A percentile compares a stretch with the other conserved stretches of the same genome.
phyloP scores from a whole-genome alignment of 2,113 vertebrate species.

The Pantherophis guttatus region DNA sequence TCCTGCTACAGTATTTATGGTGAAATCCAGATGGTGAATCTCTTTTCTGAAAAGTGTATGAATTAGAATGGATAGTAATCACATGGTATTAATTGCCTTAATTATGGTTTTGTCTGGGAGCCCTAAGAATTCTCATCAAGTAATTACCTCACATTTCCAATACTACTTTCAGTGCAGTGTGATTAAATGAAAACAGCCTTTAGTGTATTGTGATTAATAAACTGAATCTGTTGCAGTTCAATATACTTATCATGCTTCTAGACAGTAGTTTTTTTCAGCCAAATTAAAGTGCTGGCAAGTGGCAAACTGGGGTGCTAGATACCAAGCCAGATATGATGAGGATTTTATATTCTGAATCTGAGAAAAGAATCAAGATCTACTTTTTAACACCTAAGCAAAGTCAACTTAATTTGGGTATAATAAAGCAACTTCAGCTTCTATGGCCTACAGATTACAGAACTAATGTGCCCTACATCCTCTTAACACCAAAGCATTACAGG shows the following conservation, averaged over 20 bases:
- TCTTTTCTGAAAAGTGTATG: slow-evolving; percentile 16
- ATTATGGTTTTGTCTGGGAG: slow-evolving; percentile 21
- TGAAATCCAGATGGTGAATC: slow-evolving; percentile 9
- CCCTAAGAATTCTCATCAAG: slow-evolving; percentile 30
- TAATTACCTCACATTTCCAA: slow-evolving; percentile 17
- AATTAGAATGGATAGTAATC: slow-evolving; percentile 17
- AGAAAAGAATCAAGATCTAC: background rate
- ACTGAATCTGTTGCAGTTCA: background rate
- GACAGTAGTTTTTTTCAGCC: background rate
- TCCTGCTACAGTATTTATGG: background rate
- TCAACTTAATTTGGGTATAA: too few relatives aligned
- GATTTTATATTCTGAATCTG: background rate
- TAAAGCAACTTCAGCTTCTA: too few relatives aligned
- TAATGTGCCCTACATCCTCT: too few relatives aligned
- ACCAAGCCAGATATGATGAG: background rate
- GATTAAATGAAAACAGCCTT: slow-evolving; percentile 2
- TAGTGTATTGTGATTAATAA: slow-evolving; percentile 1
- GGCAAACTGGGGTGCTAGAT: background rate
- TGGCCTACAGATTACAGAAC: too few relatives aligned
- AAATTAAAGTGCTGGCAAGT: background rate
- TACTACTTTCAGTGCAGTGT: slow-evolving; percentile 14
- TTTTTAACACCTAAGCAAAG: background rate
- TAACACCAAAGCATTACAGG: too few relatives aligned
- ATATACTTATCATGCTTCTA: background rate
- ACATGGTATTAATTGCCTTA: slow-evolving; percentile 31